Base-by-base conservation (phyloP, 1,140 invertebrate genomes). In the Mizuhopecten yessoensis region DNA sequence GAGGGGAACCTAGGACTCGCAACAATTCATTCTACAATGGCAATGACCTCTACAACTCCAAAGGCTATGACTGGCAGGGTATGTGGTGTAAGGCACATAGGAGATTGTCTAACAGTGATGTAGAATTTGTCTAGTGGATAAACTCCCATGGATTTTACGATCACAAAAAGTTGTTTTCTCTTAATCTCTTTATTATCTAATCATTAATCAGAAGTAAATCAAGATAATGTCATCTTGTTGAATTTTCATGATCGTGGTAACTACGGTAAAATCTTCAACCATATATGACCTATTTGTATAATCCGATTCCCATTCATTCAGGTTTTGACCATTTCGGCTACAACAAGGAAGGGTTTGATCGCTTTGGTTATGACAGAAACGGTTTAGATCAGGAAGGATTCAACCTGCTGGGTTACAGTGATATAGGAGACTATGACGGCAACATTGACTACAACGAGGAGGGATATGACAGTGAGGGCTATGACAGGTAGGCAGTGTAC, bases 1-100 rank as follows among this genome's bases (percentile, higher is more conserved):
- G 87, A 42, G 94, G 93, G 17, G 49, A 90, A 23, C 89, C 23
- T 33, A 87, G 92, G 49, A 95, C 91, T 87, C 88, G 92, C 7
- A 90, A 95, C 34, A 92, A 92, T 29, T 93, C 92, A 36, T 91
- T 91, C 29, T 86, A 87, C 36, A 89, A 89, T 42, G 94, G 94
- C 10, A 90, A 36, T 0, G 87, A 92, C 23, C 90, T 92, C 57
- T 95, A 93, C 91, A 93, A 94, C 34, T 45, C 91, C 3, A 39
- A 94, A 17, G 95, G 95, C 23, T 93, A 92, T 91, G 95, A 96
- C 88, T 95, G 94, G 93, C 93, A 95, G 93, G 95, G 95, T 95
- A 87, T 87, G 34, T 34, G 17, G 15, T 34, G n/a, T n/a, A n/a
- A n/a, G n/a, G n/a, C n/a, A n/a, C n/a, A n/a, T n/a, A n/a, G n/a